These are phyloP conservation scores for Andrena praecox DNA, from an alignment of 2,888 invertebrate species.

Conservation along the genomic window DNA sequence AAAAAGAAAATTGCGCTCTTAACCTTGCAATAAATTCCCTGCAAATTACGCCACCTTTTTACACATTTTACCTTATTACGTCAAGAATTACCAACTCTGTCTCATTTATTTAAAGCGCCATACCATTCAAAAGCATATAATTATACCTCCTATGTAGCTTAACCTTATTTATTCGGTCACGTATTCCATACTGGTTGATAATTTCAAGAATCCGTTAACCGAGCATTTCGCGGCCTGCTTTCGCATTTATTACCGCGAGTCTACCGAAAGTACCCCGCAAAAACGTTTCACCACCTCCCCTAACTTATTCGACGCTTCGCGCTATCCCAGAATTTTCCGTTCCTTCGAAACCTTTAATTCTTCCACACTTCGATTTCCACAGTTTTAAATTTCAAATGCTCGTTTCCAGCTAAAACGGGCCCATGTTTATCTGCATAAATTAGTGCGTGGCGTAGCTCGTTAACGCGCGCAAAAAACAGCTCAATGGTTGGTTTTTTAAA, in stretches of 20 bases:
- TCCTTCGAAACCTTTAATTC: neutral
- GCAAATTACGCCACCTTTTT: neutral
- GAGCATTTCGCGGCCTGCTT: neutral
- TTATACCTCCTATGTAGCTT: neutral
- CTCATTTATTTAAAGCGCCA: no score
- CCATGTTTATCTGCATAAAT: conserved; percentile 24
- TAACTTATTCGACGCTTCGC: neutral
- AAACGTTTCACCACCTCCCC: neutral
- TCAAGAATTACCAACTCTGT: no score
- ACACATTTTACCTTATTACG: neutral
- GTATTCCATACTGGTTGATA: neutral
- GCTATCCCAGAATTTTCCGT: neutral
- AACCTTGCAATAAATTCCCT: neutral
- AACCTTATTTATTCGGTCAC: conserved; percentile 1
- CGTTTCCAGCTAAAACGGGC: neutral
- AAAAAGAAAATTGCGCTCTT: no score
- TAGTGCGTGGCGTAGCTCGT: conserved; percentile 15
- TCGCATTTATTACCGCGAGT: neutral
- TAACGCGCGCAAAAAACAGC: neutral
- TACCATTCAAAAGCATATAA: no score
- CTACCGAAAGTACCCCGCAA: neutral
- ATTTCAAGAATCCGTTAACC: conserved; percentile 3
- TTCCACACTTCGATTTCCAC: neutral
- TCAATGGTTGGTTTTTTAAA: neutral
- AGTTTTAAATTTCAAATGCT: neutral